Evolutionary conservation across 2,888 invertebrate genomes (phyloP).

Genomic region (Noctua janthe): DNA sequence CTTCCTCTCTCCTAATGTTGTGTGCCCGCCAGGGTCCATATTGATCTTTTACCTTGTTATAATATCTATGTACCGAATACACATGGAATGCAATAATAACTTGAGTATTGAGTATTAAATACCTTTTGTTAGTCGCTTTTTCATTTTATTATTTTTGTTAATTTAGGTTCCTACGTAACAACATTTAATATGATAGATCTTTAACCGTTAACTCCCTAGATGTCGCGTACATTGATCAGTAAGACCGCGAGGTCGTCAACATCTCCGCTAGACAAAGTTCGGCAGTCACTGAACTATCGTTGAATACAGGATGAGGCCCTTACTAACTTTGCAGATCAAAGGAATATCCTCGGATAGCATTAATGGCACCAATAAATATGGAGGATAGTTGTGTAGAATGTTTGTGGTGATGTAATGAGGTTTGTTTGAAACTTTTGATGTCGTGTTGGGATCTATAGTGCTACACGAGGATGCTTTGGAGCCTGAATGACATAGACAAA

Average conservation of each 20-base stretch:
- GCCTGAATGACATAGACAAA: no score
- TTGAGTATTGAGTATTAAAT: no score
- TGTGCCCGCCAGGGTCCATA: no score
- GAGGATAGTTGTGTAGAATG: background rate
- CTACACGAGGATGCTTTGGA: background rate
- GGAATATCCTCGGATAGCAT: constrained; percentile 3
- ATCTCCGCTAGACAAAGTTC: constrained; percentile 32
- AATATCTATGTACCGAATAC: no score
- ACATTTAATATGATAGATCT: background rate
- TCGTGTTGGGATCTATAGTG: background rate
- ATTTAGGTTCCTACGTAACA: background rate
- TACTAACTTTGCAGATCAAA: constrained; percentile 38
- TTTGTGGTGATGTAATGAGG: background rate
- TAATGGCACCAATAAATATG: constrained; percentile 20
- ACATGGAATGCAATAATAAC: no score
- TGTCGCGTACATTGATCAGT: background rate
- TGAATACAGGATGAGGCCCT: constrained; percentile 33
- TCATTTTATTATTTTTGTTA: no score
- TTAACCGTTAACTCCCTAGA: background rate
- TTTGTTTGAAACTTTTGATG: background rate
- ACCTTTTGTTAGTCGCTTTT: no score
- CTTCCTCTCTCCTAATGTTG: no score
- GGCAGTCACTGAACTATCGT: constrained; percentile 36
- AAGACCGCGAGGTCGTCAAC: constrained; percentile 24
- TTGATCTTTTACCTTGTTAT: no score